phyloP scores from a whole-genome alignment of 2,113 vertebrate species.

The Saimiri boliviensis region DNA sequence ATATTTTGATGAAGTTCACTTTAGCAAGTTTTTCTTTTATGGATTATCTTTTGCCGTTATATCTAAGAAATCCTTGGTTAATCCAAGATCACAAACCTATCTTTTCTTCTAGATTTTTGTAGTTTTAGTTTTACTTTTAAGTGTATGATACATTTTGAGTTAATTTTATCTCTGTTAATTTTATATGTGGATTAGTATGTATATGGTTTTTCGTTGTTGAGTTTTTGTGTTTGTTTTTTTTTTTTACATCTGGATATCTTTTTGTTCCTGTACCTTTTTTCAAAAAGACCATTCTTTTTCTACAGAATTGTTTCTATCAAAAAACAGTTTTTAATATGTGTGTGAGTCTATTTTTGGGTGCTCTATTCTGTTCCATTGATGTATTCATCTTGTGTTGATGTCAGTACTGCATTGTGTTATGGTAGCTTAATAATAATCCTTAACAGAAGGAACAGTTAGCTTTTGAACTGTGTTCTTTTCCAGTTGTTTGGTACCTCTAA shows the following conservation, averaged over 20 bases:
- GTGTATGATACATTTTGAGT: neutral
- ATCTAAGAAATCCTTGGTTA: neutral
- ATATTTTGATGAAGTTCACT: neutral
- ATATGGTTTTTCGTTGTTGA: too few species aligned
- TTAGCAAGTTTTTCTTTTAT: neutral
- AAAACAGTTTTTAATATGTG: neutral
- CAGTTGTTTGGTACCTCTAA: neutral
- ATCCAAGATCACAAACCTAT: neutral
- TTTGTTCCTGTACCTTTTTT: neutral
- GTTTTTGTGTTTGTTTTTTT: neutral
- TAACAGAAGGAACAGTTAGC: neutral
- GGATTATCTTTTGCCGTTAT: neutral
- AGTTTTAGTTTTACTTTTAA: neutral
- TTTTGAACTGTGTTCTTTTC: neutral
- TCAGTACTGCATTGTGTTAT: neutral
- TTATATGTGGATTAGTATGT: neutral
- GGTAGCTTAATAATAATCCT: neutral
- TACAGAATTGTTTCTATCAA: neutral
- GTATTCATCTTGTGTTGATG: neutral
- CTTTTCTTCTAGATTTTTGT: neutral
- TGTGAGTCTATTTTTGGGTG: neutral
- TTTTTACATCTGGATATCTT: neutral
- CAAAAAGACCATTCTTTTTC: neutral
- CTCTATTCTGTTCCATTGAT: neutral
- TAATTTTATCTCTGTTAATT: slow-evolving; percentile 33